Evolutionary conservation across 1,140 invertebrate genomes (phyloP).

Genomic region (Trichoplusia ni): DNA sequence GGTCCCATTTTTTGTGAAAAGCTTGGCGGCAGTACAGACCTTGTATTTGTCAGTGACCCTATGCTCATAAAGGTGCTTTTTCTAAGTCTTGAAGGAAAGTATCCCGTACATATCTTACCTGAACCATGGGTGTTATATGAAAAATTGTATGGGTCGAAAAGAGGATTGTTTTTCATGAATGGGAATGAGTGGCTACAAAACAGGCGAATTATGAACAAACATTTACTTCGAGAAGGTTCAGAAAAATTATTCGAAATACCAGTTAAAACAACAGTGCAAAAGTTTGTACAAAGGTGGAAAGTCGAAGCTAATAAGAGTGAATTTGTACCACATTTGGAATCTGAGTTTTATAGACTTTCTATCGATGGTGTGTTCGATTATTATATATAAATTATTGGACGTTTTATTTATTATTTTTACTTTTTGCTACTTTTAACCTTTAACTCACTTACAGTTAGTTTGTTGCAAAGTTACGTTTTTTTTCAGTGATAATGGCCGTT

Average conservation of each 20-base stretch:
- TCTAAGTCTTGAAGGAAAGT: conserved; percentile 87
- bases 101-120: conserved; percentile 90
- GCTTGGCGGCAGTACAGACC: conserved; percentile 84
- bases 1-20: conserved; percentile 89
- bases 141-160: conserved; percentile 84
- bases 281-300: conserved; percentile 78
- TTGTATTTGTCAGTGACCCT: conserved; percentile 88
- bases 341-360: conserved; percentile 88
- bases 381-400: not conserved
- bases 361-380: conserved; percentile 85
- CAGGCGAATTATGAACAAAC: conserved; percentile 87
- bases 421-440: too few relatives aligned
- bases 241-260: conserved; percentile 74
- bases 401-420: not conserved
- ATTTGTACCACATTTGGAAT: conserved; percentile 82
- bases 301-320: conserved; percentile 41
- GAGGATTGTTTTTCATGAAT: conserved; percentile 94
- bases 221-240: conserved; percentile 83
- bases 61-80: conserved; percentile 87
- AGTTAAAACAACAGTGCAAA: conserved; percentile 79
- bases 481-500: conserved; percentile 86
- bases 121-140: conserved; percentile 93
- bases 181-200: conserved; percentile 89
- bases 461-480: not conserved
- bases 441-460: too few relatives aligned